Base-by-base conservation (phyloP, 2,797 vertebrate genomes). In the Rhynchotus rufescens region DNA sequence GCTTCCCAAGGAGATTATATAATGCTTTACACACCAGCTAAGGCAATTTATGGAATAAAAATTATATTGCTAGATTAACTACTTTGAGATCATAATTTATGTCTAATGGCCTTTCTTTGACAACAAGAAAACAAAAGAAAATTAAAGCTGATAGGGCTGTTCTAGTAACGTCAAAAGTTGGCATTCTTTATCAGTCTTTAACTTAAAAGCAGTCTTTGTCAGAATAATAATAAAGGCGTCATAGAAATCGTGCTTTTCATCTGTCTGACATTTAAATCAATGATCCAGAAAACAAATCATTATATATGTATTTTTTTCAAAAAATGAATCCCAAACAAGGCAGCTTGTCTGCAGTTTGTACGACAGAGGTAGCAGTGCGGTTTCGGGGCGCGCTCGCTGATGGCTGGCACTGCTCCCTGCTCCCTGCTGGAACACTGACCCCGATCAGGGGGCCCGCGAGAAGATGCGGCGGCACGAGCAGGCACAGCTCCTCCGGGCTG, bases 221-320 rank as follows among this genome's bases (percentile, higher is more conserved):
- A 96, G 91, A 95, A 92, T 94, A 96, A 96, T 87, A 92, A 96
- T 96, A 96, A 97, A 97, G 90, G 76, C 87, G 90, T 97, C 96
- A 97, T 66, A 94, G 95, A 95, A 96, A 97, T 92, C 92, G 91
- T 96, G 92, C 96, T 96, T 97, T 97, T 97, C 95, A 97, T 98
- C 95, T 94, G 76, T 77, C 89, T 98, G 96, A 95, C 97, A 96
- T 92, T 81, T 93, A 96, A 97, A 97, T 97, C 97, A 96, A 97
- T 96, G 96, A 93, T 88, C 92, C 90, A 89, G 77, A 94, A 52
- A 20, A 49, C 79, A 94, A 95, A 94, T 90, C 93, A 95, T 94
- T 94, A 94, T 61, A 92, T 84, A 94, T 36, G 36, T 84, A 4
- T 77, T 97, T 97, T 96, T 94, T 34, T 2, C 1, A 28, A 94